Evolutionary conservation across 1,140 invertebrate genomes (phyloP).

Genomic region (Sipha flava): DNA sequence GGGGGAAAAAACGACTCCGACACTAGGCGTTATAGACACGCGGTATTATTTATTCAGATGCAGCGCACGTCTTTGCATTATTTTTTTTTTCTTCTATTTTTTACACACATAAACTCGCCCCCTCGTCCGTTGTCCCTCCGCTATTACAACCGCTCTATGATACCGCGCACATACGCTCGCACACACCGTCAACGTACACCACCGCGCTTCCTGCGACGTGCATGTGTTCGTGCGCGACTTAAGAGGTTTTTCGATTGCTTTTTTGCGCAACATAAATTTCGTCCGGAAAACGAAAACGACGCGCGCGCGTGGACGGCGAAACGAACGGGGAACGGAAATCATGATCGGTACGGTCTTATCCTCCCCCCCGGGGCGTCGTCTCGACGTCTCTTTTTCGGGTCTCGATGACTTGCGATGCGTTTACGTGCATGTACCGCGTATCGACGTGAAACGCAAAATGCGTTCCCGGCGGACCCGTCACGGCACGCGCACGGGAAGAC

Average conservation of each 20-base stretch:
- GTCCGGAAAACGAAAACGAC: not conserved
- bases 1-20: not conserved
- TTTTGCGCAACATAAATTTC: slow-evolving; percentile 28
- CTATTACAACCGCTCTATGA: too few relatives aligned
- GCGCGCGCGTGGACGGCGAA: not conserved
- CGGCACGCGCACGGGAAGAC: too few relatives aligned
- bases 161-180: too few relatives aligned
- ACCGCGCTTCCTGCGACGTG: too few relatives aligned
- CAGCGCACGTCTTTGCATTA: slow-evolving; percentile 19
- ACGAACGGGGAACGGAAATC: slow-evolving; percentile 3
- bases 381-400: not conserved
- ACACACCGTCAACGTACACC: too few relatives aligned
- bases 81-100: not conserved
- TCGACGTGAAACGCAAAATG: too few relatives aligned
- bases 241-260: slow-evolving; percentile 28
- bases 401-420: too few relatives aligned
- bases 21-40: slow-evolving; percentile 11
- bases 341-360: too few relatives aligned
- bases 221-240: not conserved
- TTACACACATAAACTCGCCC: too few relatives aligned
- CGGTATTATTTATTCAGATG: slow-evolving; percentile 18
- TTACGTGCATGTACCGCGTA: too few relatives aligned
- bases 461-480: too few relatives aligned
- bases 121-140: not conserved
- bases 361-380: not conserved